These are phyloP conservation scores for Clarias gariepinus DNA, from an alignment of 2,113 vertebrate species.

Conservation along the genomic window DNA sequence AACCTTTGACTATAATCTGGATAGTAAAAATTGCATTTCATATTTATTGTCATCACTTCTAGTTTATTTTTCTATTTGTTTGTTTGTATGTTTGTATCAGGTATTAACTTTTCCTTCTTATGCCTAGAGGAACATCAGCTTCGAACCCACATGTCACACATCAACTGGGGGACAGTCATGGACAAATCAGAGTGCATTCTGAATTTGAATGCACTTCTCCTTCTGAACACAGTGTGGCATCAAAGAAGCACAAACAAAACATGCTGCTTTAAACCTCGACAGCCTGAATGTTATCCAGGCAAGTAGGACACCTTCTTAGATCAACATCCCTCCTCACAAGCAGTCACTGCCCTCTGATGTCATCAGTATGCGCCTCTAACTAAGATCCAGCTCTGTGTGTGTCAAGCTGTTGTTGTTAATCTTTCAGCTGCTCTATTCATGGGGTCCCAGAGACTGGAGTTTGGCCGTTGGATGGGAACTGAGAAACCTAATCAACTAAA, in stretches of 20 bases:
- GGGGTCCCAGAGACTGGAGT: no score
- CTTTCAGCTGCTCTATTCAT: no score
- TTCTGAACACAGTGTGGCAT: not conserved
- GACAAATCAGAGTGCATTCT: not conserved
- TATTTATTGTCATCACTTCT: not conserved
- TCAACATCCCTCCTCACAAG: no score
- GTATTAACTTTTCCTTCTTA: not conserved
- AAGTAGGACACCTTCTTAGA: not conserved
- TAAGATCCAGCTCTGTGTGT: no score
- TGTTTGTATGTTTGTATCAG: not conserved
- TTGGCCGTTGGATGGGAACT: no score
- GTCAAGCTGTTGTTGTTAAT: no score
- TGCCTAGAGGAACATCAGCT: not conserved
- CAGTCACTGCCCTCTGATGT: no score
- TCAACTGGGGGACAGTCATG: not conserved
- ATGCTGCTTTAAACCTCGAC: not conserved
- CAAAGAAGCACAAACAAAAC: not conserved
- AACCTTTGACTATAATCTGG: not conserved
- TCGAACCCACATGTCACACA: not conserved
- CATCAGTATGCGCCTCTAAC: no score
- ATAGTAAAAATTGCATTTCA: not conserved
- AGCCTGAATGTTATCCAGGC: not conserved
- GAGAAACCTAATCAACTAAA: no score
- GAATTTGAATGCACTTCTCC: constrained; percentile 6
- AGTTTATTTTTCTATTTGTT: not conserved